Evolutionary conservation across 2,888 invertebrate genomes (phyloP), one percentile per base, ranked within the genome.

Genomic region (Sclerodermus sp.): DNA sequence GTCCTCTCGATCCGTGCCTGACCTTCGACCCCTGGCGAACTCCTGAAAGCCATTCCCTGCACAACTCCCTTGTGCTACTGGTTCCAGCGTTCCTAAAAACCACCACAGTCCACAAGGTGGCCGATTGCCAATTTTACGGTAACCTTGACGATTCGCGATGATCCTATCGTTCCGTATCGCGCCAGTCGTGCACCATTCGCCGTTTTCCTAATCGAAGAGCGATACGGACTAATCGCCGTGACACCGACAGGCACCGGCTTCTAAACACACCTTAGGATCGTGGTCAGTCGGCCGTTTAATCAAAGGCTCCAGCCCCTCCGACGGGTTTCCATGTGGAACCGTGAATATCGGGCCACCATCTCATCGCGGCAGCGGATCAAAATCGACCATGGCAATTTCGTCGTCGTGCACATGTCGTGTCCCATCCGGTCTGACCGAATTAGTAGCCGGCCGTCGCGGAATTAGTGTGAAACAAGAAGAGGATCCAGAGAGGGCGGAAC

Each of bases 401-500:
- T 68, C 75, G 67, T 76, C 73, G 70, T 66, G 72, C 76, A 76
- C 76, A 77, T 77, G 77, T 76, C 76, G 73, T 23, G 23, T 23
- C 23, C 23, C 23, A 37, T 17, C 10, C 38, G 16, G 17, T 15
- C 12, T 9, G 16, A 16, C 4, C 18, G 9, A 14, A 4, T 14
- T 8, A 13, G 16, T 6, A 2, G 16, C 12, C 16, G 18, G 13
- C 18, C 15, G 15, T 36, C 13, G 34, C 34, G 34, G 6, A 34
- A 34, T n/a, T n/a, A n/a, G n/a, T n/a, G n/a, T n/a, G n/a, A n/a
- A n/a, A n/a, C n/a, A n/a, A n/a, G n/a, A n/a, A n/a, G n/a, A n/a
- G n/a, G n/a, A n/a, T n/a, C n/a, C n/a, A n/a, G n/a, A n/a, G n/a
- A n/a, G n/a, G n/a, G n/a, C n/a, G n/a, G n/a, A n/a, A n/a, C n/a